Percentiles rank a stretch among this genome's conserved stretches.
Evolutionary conservation across 2,113 vertebrate species (phyloP).

Genomic region (Amphiprion percula): DNA sequence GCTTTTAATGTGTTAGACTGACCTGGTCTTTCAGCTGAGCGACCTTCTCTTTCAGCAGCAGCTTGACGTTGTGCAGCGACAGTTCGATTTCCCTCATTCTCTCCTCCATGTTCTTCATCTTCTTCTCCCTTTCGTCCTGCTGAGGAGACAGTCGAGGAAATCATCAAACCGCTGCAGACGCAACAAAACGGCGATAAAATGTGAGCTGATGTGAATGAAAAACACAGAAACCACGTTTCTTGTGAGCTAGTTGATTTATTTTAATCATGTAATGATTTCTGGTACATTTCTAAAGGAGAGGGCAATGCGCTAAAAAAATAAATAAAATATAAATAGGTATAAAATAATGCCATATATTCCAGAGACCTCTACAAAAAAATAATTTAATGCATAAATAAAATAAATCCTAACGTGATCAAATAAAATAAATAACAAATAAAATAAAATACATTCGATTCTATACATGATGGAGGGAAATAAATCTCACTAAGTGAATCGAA

Average conservation of each 20-base stretch:
- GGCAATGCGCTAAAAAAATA: conserved; percentile 50
- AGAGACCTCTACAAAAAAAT: conserved; percentile 64
- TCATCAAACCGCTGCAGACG: conserved; percentile 9
- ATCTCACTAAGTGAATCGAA: conserved; percentile 10
- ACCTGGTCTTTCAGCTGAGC: conserved; percentile 96
- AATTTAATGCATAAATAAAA: conserved; percentile 78
- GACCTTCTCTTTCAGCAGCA: conserved; percentile 94
- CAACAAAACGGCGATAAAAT: not conserved
- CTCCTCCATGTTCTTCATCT: conserved; percentile 90
- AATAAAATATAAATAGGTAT: conserved; percentile 68
- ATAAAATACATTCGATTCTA: conserved; percentile 14
- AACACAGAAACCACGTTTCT: not conserved
- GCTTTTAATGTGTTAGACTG: conserved; percentile 3
- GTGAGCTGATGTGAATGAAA: not conserved
- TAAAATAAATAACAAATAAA: conserved; percentile 52
- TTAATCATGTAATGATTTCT: conserved; percentile 50
- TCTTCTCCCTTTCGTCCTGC: conserved; percentile 87
- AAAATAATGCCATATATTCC: conserved; percentile 47
- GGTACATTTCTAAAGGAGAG: conserved; percentile 33
- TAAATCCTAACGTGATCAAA: conserved; percentile 42
- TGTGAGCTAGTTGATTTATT: conserved; percentile 75
- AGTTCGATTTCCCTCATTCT: conserved; percentile 94
- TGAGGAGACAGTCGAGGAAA: conserved; percentile 56
- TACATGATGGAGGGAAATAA: conserved; percentile 1
- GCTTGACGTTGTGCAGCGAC: conserved; percentile 92